Evolutionary conservation across 1,140 invertebrate genomes (phyloP), one percentile per base, ranked within the genome.

Genomic region (Ostrea edulis): DNA sequence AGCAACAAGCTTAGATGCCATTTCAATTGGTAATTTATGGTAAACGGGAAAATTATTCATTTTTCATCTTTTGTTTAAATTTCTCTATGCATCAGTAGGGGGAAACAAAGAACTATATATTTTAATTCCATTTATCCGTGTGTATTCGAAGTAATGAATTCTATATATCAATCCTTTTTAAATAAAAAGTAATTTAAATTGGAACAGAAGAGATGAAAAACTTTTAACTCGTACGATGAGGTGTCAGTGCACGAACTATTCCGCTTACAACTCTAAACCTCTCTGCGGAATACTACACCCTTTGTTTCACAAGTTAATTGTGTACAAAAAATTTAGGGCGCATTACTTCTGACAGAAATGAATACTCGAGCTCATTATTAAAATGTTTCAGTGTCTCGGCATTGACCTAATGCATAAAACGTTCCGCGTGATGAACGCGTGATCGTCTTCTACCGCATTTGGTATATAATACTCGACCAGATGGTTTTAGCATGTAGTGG

Each of bases 351-450:
- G 68, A 77, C 68, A 77, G 68, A 77, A 77, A 77, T 35, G 68
- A 77, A 25, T 77, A 77, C 68, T 35, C 22, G 68, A 29, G 68
- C 68, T 77, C 29, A 77, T 77, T 77, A 77, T 77, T 77, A 77
- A 44, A 77, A 77, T 77, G 25, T 77, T 77, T 77, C 22, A 62
- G 68, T 77, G 68, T 29, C 68, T 77, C 68, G 68, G 29, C 68
- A 77, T 77, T 77, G 68, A 77, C 68, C 68, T 25, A 77, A 77
- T 77, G 68, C 68, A 77, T 25, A 77, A 25, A 14, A 77, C 8
- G 68, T 77, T 77, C 68, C 68, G 68, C 68, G 12, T 77, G 68
- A 77, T 77, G 68, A 77, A 35, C 68, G 68, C 68, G 68, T 77
- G 68, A 77, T 77, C 68, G 68, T 77, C 29, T 35, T 62, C 20